These are phyloP conservation scores for Dryococelus australis DNA, from an alignment of 2,888 invertebrate genomes.

Conservation along the genomic window DNA sequence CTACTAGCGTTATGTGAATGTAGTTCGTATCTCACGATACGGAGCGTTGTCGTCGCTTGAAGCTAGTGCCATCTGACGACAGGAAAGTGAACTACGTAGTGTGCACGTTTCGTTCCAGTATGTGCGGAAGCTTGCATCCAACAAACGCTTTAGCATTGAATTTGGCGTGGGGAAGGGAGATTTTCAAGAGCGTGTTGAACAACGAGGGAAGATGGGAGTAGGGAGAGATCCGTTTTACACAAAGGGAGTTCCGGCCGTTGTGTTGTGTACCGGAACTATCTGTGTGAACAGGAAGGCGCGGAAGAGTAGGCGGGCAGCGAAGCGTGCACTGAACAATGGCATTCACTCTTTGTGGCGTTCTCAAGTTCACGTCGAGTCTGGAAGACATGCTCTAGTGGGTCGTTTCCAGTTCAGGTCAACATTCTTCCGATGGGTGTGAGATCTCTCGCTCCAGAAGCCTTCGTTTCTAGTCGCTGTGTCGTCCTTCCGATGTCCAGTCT, in stretches of 20 bases:
- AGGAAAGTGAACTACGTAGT: neutral
- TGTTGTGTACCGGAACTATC: neutral
- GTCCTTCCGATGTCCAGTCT: too few relatives aligned
- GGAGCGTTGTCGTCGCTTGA: neutral
- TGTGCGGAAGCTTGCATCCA: neutral
- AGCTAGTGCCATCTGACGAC: neutral
- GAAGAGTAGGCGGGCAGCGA: constrained; percentile 35
- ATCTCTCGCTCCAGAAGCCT: neutral
- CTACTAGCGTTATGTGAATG: neutral
- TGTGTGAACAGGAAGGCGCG: neutral
- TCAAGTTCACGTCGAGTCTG: neutral
- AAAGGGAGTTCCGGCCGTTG: neutral
- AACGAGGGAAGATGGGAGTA: neutral
- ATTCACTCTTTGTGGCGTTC: neutral
- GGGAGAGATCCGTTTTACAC: neutral
- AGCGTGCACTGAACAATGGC: constrained; percentile 39
- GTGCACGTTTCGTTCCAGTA: neutral
- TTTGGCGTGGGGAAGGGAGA: too few relatives aligned
- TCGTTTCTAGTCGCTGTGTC: neutral
- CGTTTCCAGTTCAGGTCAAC: constrained; percentile 12
- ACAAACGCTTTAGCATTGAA: too few relatives aligned
- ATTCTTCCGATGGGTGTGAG: neutral
- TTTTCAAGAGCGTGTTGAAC: neutral
- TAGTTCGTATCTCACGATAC: neutral
- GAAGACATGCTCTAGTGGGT: constrained; percentile 10